Percentiles rank a stretch among this genome's conserved stretches.
phyloP scores from a whole-genome alignment of 2,113 vertebrate species.

The Forbesichthys agassizii region DNA sequence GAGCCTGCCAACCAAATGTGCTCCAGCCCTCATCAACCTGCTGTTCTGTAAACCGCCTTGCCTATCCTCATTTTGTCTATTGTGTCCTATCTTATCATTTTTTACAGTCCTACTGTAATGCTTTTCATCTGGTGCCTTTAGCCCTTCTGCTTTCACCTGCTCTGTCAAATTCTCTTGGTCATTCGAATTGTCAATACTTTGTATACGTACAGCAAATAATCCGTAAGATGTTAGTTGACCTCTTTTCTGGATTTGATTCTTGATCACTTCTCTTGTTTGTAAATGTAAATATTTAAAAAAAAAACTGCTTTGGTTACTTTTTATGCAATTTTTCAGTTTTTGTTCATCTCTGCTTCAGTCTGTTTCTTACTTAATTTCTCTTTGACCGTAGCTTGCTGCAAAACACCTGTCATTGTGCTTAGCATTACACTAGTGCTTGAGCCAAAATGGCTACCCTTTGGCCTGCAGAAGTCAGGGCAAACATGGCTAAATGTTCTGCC shows the following conservation, averaged over 20 bases:
- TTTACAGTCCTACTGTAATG: not conserved
- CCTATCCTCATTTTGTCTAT: not conserved
- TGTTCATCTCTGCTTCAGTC: not conserved
- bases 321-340: too few species aligned
- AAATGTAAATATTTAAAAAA: too few species aligned
- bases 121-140: too few species aligned
- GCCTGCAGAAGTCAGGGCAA: not conserved
- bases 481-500: not conserved
- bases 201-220: too few species aligned
- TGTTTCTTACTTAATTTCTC: not conserved
- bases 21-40: constrained; percentile 1
- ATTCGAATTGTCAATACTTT: too few species aligned
- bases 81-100: not conserved
- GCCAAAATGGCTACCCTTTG: constrained; percentile 23
- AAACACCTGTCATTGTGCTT: constrained; percentile 4
- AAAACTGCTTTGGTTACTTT: too few species aligned
- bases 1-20: constrained; percentile 27
- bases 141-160: not conserved
- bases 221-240: too few species aligned
- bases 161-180: not conserved
- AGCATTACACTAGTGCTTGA: constrained; percentile 41
- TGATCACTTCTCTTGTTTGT: not conserved
- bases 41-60: not conserved
- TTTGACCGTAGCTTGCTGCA: not conserved
- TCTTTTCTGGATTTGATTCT: not conserved